Evolutionary conservation across 2,797 vertebrate species (phyloP), one percentile per base, ranked within the genome.

Genomic region (Myripristis murdjan): DNA sequence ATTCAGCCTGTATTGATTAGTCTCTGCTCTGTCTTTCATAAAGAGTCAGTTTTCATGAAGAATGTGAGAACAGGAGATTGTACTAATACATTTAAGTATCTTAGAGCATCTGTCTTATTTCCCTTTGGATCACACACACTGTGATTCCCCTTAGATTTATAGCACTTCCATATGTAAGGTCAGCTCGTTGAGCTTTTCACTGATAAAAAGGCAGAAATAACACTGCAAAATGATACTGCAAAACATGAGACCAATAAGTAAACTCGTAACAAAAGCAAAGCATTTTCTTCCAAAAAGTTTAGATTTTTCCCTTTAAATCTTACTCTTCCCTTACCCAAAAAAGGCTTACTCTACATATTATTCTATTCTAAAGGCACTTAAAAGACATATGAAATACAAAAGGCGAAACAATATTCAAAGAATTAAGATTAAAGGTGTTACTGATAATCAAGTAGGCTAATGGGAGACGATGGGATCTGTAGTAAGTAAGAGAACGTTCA

Each of bases 341-440:
- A 85, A 87, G 82, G 85, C 83, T 77, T 81, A 52, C 63, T 88
- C 81, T 87, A 87, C 55, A 81, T 74, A 66, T 61, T 86, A 65
- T 83, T 90, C 80, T 91, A 92, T 75, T 85, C 95, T 94, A 95
- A 97, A 98, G 97, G 97, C 97, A 98, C 97, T 98, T 97, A 93
- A 91, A 92, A 91, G 87, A 94, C 92, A 91, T 70, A 81, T 73
- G 80, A 87, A 87, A 84, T 66, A 63, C 20, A 60, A 70, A 75
- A 41, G 89, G 86, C 83, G 28, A 62, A 62, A 77, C 49, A 31
- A 57, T 53, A 72, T 28, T 12, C 20, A 73, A 81, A 78, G 70
- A 78, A 83, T 83, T 23, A 61, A 82, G 90, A 94, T 92, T 91
- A 93, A 93, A 78, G 84, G 89, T 91, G 77, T 91, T 82, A 74